Conservation (phyloP, 1,140 invertebrate genomes). For the Cryptotermes secundus region DNA sequence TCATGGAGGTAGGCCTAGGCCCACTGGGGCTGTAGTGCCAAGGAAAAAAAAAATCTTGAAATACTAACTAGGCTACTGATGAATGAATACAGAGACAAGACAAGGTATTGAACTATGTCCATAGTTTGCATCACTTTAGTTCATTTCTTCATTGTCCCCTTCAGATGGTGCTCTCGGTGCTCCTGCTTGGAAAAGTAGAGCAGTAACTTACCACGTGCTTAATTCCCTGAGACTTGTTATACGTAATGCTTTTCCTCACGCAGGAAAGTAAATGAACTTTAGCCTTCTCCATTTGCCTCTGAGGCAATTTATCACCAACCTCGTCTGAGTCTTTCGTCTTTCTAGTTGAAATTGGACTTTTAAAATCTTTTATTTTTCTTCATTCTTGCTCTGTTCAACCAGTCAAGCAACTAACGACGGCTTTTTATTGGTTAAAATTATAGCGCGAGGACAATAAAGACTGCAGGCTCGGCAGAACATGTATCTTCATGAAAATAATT, state of each 20-base stretch:
- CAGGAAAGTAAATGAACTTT: not conserved
- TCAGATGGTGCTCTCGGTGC: not conserved
- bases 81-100: too few relatives aligned
- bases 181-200: not conserved
- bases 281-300: not conserved
- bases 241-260: constrained; percentile 1
- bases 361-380: not conserved
- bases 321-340: not conserved
- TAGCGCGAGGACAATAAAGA: too few relatives aligned
- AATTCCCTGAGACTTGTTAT: not conserved
- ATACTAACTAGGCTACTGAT: too few relatives aligned
- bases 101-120: too few relatives aligned
- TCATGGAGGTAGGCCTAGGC: too few relatives aligned
- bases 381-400: not conserved
- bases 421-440: too few relatives aligned
- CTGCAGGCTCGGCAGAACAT: too few relatives aligned
- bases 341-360: constrained; percentile 10
- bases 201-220: not conserved
- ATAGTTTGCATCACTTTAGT: too few relatives aligned
- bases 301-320: not conserved
- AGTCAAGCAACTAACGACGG: too few relatives aligned
- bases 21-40: too few relatives aligned
- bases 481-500: too few relatives aligned
- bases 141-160: not conserved
- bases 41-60: too few relatives aligned